These are phyloP conservation scores for Nycticebus coucang DNA, from an alignment of 2,113 vertebrate genomes.

Conservation along the genomic window DNA sequence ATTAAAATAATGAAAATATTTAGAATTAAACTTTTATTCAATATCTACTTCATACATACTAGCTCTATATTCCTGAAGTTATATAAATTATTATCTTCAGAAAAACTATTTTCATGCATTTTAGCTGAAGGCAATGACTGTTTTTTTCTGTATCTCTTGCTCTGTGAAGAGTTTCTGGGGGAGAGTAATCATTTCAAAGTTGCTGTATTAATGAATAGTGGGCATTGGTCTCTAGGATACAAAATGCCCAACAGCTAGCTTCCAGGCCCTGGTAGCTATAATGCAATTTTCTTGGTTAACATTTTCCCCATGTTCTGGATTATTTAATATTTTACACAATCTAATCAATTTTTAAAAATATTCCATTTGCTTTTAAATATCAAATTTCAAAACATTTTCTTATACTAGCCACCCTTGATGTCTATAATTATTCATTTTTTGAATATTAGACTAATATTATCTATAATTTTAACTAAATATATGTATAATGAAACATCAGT, in stretches of 20 bases:
- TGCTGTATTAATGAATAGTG: not conserved
- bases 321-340: not conserved
- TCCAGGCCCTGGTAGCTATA: not conserved
- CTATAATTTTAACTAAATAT: not conserved
- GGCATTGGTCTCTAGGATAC: not conserved
- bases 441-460: not conserved
- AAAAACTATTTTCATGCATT: not conserved
- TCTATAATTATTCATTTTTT: conserved; percentile 3
- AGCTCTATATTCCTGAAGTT: not conserved
- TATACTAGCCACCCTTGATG: not conserved
- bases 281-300: not conserved
- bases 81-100: not conserved
- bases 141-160: not conserved
- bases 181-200: not conserved
- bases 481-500: not conserved
- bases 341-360: not conserved
- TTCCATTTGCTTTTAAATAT: not conserved
- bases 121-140: not conserved
- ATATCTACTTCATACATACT: not conserved
- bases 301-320: not conserved
- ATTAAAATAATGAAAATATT: not conserved
- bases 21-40: conserved; percentile 30
- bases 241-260: not conserved
- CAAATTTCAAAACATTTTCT: not conserved
- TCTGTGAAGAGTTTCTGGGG: not conserved